phyloP scores from a whole-genome alignment of 2,797 vertebrate species.

The Danio choprae region DNA sequence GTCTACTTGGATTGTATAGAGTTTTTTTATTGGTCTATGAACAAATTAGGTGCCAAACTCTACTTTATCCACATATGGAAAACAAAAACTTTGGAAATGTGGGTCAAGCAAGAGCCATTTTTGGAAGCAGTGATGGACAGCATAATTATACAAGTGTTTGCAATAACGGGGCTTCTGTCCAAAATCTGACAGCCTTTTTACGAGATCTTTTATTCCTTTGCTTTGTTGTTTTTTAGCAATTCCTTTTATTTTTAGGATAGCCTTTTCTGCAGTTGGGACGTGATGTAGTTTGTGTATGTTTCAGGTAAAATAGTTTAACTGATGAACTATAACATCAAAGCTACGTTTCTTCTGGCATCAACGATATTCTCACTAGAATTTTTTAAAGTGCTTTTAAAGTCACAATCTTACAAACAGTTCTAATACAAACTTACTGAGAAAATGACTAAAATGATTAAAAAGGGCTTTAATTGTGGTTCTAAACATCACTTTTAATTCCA shows the following conservation, averaged over 20 bases:
- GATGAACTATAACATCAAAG: no score
- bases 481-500: no score
- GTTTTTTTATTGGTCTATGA: background rate
- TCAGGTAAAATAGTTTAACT: background rate
- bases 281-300: background rate
- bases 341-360: no score
- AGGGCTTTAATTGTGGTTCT: no score
- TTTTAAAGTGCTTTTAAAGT: no score
- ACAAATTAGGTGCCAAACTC: constrained; percentile 4
- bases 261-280: background rate
- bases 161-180: background rate
- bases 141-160: constrained; percentile 29
- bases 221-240: background rate
- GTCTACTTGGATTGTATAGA: background rate
- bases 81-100: constrained; percentile 20
- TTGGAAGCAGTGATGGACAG: constrained; percentile 13
- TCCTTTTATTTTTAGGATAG: background rate
- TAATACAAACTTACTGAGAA: no score
- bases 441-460: no score
- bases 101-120: constrained; percentile 16
- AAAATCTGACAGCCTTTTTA: constrained; percentile 21
- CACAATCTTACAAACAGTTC: no score
- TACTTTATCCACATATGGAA: constrained; percentile 2
- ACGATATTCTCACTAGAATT: no score
- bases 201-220: background rate